Base-by-base conservation (phyloP, 2,797 vertebrate species). In the Ptychobarbus kaznakovi region DNA sequence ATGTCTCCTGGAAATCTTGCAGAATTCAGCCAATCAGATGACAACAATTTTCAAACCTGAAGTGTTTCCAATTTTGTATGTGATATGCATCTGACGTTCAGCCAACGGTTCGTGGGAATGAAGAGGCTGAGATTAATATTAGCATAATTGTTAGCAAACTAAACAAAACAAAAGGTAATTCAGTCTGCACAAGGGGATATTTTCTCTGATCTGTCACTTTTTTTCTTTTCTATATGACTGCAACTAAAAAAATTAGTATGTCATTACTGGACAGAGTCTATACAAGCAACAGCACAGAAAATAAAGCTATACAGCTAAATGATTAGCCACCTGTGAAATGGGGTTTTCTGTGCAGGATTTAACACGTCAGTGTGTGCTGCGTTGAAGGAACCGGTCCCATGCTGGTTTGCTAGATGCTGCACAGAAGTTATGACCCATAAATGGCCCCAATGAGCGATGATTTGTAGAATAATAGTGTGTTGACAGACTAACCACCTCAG, bases 401-500 rank as follows among this genome's bases (percentile, higher is more conserved):
- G 15, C 65, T 83, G 87, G 79, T 84, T 88, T 75, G 32, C 82
- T 66, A 38, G 75, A 79, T 70, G 84, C 79, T 58, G 61, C 63
- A 66, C 51, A 82, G 78, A 86, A 82, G 84, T 85, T 88, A 88
- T 68, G 35, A 89, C 76, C 83, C 74, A 72, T 89, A 86, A 88
- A 89, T n/a, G 66, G 72, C 51, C 68, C 81, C 72, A 87, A 79
- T 22, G 1, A 77, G 81, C 22, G 63, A 86, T 86, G 87, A 88
- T 88, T 89, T 85, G 88, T 81, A 68, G 87, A 86, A 87, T 87
- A 66, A 80, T 75, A 82, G 44, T 63, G 68, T 81, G 86, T 68
- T 90, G 89, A 87, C 86, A 79, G 87, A n/a, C 82, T 87, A 87
- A 88, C 87, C 18, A 61, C 58, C 73, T 83, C 76, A 38, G 70